Evolutionary conservation across 2,888 invertebrate genomes (phyloP), one percentile per base, ranked within the genome.

Genomic region (Actias luna): DNA sequence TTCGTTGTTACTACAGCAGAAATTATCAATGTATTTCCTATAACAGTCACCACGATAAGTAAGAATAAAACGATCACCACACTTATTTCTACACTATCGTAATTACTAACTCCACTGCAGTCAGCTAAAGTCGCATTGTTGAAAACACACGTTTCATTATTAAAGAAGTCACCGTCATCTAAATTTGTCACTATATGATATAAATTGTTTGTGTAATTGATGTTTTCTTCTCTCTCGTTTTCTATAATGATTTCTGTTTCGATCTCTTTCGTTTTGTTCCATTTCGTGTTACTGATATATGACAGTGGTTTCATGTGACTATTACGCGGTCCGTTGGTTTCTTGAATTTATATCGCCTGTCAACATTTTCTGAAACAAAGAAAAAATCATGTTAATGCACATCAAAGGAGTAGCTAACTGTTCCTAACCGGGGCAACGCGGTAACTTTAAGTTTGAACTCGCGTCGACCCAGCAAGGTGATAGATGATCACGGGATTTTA

Each of bases 21-120:
- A 71, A 98, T 98, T 63, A 98, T 98, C 75, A 98, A 93, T 4
- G 97, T 96, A 87, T 98, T 98, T 62, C 98, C 98, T 64, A 97
- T 94, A 69, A 96, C 95, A 46, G 96, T 96, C 69, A 96, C 94
- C 46, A 96, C 94, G 75, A 96, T 96, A 58, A 96, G 89, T 57
- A 95, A 83, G 79, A 94, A 95, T 67, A 96, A 88, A 64, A 96
- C 87, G 58, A 93, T 92, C 65, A 95, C 94, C 65, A 96, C 91
- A 73, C 94, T 93, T 50, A 95, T 92, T 77, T 95, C 94, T 52
- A 92, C 76, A 57, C 79, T 79, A 46, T 91, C 91, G 42, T 92
- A 92, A 3, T 83, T 67, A 1, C 72, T 72, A 18, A 66, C 65
- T 0, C 65, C 69, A 69, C 83, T 84, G 0, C 69, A 63, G 7